Base-by-base conservation (phyloP, 64 coral and sea anemone species). In the Pocillopora verrucosa region DNA sequence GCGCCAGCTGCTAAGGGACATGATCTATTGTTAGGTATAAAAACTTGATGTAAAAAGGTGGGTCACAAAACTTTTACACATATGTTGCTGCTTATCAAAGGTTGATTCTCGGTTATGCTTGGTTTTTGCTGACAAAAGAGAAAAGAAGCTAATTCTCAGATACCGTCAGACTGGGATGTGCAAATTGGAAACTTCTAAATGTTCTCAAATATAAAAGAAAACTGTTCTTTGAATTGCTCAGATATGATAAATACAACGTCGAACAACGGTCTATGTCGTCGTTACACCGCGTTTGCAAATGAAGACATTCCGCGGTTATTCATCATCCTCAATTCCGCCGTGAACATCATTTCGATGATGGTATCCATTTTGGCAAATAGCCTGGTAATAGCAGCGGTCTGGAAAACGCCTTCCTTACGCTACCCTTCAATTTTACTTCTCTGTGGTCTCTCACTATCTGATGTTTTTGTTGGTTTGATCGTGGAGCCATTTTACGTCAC, bases 171-270 rank as follows among this genome's bases (percentile, higher is more conserved):
- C 7, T 51, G 41, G 41, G 3, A 51, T 4, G 41, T 51, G 41
- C 3, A 51, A 51, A 51, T 7, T 51, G 41, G 7, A 51, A 51
- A 51, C 41, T 51, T 7, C 3, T 51, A 51, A 10, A 20, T 26
- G 5, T 24, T 24, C 9, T 20, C 22, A 30, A 63, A 26, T 70
- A 70, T 70, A 20, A 70, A 20, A 24, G 22, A 70, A 57, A 77
- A 77, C 37, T 77, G 75, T 11, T 57, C 75, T 19, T 16, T 56
- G 2, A 77, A 77, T 20, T 77, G 75, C 75, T 77, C 75, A 77
- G 16, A 56, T 22, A 5, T 56, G 10, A 19, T 10, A 19, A 56
- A 38, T 20, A 19, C n/a, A 17, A 10, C 36, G 2, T 14, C 19
- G 16, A 36, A 77, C 75, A 56, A 56, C 16, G 6, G 56, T 19